Evolutionary conservation across 2,888 invertebrate genomes (phyloP).

Genomic region (Scelioninae gen. 2): DNA sequence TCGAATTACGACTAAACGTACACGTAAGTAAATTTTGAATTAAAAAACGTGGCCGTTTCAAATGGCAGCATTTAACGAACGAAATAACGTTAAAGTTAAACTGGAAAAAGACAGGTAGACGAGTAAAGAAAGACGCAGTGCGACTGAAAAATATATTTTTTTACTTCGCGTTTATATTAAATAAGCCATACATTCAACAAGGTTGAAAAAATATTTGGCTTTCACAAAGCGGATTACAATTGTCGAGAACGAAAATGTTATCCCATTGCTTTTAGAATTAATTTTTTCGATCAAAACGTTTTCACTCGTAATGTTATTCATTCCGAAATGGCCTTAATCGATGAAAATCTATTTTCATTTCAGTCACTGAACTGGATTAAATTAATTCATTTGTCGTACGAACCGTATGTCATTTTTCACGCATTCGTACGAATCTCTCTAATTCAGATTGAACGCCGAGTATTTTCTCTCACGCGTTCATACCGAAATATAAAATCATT

Average conservation of each 20-base stretch:
- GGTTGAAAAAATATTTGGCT: conserved; percentile 31
- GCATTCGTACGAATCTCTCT: not conserved
- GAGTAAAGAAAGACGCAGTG: not conserved
- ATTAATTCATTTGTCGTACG: no score
- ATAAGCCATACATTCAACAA: no score
- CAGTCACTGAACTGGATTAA: conserved; percentile 20
- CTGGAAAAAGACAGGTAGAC: not conserved
- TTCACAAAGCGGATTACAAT: conserved; percentile 32
- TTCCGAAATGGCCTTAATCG: conserved; percentile 19
- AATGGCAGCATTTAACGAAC: no score
- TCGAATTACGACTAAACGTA: no score
- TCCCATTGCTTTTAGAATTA: conserved; percentile 33
- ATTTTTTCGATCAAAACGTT: conserved; percentile 38
- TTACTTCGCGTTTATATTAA: conserved; percentile 17
- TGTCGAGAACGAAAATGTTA: conserved; percentile 20
- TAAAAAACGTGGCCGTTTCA: no score
- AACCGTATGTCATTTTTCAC: conserved; percentile 24
- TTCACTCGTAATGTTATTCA: conserved; percentile 24
- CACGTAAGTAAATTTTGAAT: no score
- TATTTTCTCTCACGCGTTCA: no score
- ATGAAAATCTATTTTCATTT: conserved; percentile 37
- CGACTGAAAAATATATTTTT: conserved; percentile 13
- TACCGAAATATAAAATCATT: no score
- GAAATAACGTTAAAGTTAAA: not conserved
- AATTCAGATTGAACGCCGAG: no score